Base-by-base conservation (phyloP, 1,140 invertebrate genomes). In the Drosophila baimaii region DNA sequence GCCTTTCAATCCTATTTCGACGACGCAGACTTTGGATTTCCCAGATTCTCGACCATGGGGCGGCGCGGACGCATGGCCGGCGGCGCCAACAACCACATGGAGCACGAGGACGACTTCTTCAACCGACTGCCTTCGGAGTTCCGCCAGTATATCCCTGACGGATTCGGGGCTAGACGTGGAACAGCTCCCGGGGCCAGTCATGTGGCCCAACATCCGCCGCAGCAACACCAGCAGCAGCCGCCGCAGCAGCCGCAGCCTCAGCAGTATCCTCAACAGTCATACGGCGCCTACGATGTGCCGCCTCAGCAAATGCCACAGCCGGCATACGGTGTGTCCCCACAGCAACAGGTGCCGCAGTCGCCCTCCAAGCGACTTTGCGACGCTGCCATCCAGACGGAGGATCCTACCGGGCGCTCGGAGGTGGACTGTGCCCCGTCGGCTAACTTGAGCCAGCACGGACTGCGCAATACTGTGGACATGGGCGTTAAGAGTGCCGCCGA, bases 391-490 rank as follows among this genome's bases (percentile, higher is more conserved):
- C 93, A 94, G 91, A 94, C 94, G 33, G 77, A 79, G 46, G 72
- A 77, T 69, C 59, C 71, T 37, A 27, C 63, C 46, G 63, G 75
- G 12, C 75, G 75, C 71, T 63, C 91, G 31, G 77, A 91, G 83
- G 71, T 90, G 59, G 81, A 90, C 69, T 80, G 75, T 21, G 83
- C 82, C 51, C 77, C 83, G 54, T 17, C 83, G 27, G 46, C 63
- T 15, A 92, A 93, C 37, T 92, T 96, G 15, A 94, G 95, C 58
- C 95, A 96, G 74, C 94, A 95, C 94, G 94, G 94, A 37, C 80
- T 95, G 37, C 94, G 96, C 57, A 96, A 96, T 72, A 96, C 96
- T 12, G 94, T 96, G 47, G 96, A 96, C 84, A 94, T 96, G 84
- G 95, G 95, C 37, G 94, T 95, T 55, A 95, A 95, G 94, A 93